phyloP scores from a whole-genome alignment of 2,888 invertebrate genomes.

The Clistopyga incitator region DNA sequence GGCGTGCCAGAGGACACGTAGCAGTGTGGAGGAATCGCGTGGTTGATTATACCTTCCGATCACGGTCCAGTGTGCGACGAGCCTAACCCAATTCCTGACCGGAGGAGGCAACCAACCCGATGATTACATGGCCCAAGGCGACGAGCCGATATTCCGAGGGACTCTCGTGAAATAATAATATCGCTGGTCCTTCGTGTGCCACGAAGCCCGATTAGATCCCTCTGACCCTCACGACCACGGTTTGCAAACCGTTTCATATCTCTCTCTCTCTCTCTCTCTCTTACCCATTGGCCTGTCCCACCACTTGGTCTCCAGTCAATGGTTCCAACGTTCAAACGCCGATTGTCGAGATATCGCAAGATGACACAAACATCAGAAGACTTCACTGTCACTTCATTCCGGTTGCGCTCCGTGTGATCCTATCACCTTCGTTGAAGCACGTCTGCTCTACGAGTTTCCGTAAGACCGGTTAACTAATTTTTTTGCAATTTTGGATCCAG shows the following conservation, averaged over 20 bases:
- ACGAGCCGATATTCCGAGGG: constrained; percentile 73
- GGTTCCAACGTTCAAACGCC: not conserved
- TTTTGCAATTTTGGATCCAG: too few species aligned
- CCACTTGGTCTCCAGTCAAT: not conserved
- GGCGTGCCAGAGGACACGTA: constrained; percentile 44
- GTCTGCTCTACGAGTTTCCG: not conserved
- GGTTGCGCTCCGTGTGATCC: not conserved
- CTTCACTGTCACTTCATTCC: not conserved
- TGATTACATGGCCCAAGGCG: constrained; percentile 77
- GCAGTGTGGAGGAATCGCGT: constrained; percentile 57
- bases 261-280: not conserved
- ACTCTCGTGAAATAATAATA: constrained; percentile 78
- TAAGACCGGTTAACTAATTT: too few species aligned
- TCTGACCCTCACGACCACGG: constrained; percentile 4
- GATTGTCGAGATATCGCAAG: not conserved
- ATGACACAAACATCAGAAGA: not conserved
- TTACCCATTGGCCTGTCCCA: not conserved
- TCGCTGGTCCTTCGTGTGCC: constrained; percentile 58
- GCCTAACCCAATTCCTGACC: constrained; percentile 65
- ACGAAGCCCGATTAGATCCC: constrained; percentile 13
- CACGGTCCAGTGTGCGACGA: constrained; percentile 61
- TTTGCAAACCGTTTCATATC: constrained; percentile 8
- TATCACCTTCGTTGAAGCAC: not conserved
- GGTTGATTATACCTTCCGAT: constrained; percentile 69
- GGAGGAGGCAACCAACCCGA: constrained; percentile 71